Percentiles rank a stretch among this genome's conserved stretches.
Conservation (phyloP, 1,140 invertebrate species). For the Callitettix versicolor region DNA sequence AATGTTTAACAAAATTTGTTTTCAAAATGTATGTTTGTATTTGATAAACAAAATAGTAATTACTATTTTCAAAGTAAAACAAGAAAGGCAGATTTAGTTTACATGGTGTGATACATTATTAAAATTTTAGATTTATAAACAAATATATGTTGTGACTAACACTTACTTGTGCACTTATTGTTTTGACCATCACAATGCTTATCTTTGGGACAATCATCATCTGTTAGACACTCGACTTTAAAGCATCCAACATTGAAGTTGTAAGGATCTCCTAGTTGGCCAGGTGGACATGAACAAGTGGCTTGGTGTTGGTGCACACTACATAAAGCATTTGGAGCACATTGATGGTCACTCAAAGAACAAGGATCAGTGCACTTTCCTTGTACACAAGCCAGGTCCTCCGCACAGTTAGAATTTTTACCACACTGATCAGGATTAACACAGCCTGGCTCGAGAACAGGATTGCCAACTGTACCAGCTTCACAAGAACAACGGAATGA, state of each 20-base stretch:
- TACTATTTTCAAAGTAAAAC: no score
- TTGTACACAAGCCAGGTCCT: constrained; percentile 56
- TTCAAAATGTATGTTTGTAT: no score
- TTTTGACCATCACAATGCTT: constrained; percentile 59
- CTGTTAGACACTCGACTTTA: constrained; percentile 68
- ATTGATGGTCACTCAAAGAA: constrained; percentile 41
- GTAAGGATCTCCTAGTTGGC: constrained; percentile 67
- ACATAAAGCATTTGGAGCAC: constrained; percentile 63
- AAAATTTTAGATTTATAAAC: no score
- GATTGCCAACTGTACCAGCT: constrained; percentile 65
- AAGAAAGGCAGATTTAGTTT: no score
- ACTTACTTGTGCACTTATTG: constrained; percentile 66
- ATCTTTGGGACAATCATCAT: constrained; percentile 61
- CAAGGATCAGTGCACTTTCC: constrained; percentile 70
- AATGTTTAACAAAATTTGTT: no score
- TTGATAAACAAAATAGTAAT: no score
- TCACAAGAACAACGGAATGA: constrained; percentile 71
- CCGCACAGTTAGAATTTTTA: constrained; percentile 53
- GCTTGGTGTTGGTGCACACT: constrained; percentile 56
- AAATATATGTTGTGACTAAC: no score
- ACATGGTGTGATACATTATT: no score
- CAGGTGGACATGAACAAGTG: constrained; percentile 60
- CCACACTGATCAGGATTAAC: constrained; percentile 57
- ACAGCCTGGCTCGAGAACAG: constrained; percentile 57
- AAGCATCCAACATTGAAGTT: constrained; percentile 62